Conservation (phyloP, 2,113 vertebrate genomes). For the Cromileptes altivelis region DNA sequence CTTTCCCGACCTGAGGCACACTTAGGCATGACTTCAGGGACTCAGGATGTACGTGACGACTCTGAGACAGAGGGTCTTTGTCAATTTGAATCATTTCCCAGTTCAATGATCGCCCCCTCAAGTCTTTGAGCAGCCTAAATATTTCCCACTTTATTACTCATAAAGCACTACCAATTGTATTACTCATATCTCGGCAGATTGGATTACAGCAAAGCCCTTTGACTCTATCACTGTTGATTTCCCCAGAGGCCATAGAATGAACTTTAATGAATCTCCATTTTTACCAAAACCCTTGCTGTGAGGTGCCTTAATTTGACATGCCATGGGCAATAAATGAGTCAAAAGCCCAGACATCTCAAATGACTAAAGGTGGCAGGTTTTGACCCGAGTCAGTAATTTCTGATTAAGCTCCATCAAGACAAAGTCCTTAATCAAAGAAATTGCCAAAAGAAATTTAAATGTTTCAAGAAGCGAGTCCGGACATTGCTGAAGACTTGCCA, state of each 20-base stretch:
- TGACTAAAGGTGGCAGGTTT: constrained; percentile 63
- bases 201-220: constrained; percentile 74
- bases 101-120: constrained; percentile 55
- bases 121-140: constrained; percentile 72
- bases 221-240: constrained; percentile 80
- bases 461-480: constrained; percentile 15
- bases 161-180: constrained; percentile 72
- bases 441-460: constrained; percentile 29
- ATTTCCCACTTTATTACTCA: constrained; percentile 79
- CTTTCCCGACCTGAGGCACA: constrained; percentile 3
- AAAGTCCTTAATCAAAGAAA: constrained; percentile 30
- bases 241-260: constrained; percentile 70
- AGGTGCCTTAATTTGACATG: constrained; percentile 66
- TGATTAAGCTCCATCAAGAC: constrained; percentile 56
- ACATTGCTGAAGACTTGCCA: neutral
- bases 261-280: constrained; percentile 82
- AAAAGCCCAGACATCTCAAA: constrained; percentile 47
- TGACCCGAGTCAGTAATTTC: constrained; percentile 64
- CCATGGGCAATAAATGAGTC: constrained; percentile 54
- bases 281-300: constrained; percentile 56
- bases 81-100: constrained; percentile 70
- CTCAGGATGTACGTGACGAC: constrained; percentile 13
- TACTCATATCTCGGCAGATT: constrained; percentile 74
- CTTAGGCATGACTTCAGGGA: neutral
- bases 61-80: constrained; percentile 59